Base-by-base conservation (phyloP, 2,888 invertebrate genomes). In the Odontocerum albicorne region DNA sequence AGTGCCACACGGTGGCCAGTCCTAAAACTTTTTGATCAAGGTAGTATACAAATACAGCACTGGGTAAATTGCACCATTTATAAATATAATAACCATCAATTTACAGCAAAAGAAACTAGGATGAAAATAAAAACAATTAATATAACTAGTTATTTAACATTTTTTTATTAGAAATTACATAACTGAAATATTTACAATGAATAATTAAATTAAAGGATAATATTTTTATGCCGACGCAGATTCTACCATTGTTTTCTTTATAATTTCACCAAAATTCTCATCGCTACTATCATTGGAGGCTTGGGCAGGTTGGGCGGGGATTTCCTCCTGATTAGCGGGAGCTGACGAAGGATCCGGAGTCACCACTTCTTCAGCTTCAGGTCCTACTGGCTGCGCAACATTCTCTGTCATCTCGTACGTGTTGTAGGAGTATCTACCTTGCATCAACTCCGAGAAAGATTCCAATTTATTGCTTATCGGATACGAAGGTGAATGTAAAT, bases 211-310 rank as follows among this genome's bases (percentile, higher is more conserved):
- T 16, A 16, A 40, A 40, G 8, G n/a, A 10, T 6, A 4, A 40
- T 8, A 12, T 21, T 40, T 69, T 82, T 85, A 91, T 76, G 90
- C 90, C 66, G 87, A 88, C 66, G 90, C 92, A 65, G 91, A 92
- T 72, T 93, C 92, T 68, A 92, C 92, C 83, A 93, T 92, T 61
- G 91, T 90, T 74, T 93, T 92, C 73, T 92, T 93, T 64, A 93
- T 92, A 66, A 94, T 89, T 77, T 93, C 92, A 49, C 92, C 92
- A 68, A 93, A 92, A 71, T 92, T 92, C 66, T 91, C 90, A 63
- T 80, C 81, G 64, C 64, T 60, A 66, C 64, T 60, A 66, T 69
- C 66, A 58, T 63, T 60, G 71, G 70, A 17, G 55, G 52, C 31
- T 6, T 2, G 19, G 8, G 16, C 7, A 7, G 21, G 2, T 8